Percentiles rank a stretch among this genome's conserved stretches.
These are phyloP conservation scores for Akabosia matsudoensis DNA, from an alignment of 1,140 invertebrate species.

Conservation along the genomic window DNA sequence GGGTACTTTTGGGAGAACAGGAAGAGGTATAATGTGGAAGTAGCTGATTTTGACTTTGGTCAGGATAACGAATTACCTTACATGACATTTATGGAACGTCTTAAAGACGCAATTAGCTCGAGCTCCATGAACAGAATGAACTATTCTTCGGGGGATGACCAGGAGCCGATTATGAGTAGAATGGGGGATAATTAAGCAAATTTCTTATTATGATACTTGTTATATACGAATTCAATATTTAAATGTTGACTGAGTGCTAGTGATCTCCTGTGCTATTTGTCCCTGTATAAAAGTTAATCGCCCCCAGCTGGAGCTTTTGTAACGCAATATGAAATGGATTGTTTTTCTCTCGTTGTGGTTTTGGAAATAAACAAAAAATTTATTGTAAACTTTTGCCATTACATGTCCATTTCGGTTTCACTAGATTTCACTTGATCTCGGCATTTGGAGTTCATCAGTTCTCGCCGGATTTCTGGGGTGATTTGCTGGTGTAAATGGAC, in stretches of 20 bases:
- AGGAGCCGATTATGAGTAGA: neutral
- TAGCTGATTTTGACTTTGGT: slow-evolving; percentile 83
- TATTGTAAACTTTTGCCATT: too few species aligned
- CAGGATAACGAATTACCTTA: slow-evolving; percentile 74
- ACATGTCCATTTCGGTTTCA: too few species aligned
- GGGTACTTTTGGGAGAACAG: slow-evolving; percentile 61
- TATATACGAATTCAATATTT: neutral
- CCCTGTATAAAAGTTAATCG: too few species aligned
- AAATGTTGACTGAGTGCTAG: too few species aligned
- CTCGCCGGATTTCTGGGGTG: slow-evolving; percentile 78
- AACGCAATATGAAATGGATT: too few species aligned
- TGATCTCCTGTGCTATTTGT: too few species aligned
- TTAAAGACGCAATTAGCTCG: slow-evolving; percentile 70
- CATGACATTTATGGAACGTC: slow-evolving; percentile 74
- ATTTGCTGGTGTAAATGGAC: slow-evolving; percentile 77
- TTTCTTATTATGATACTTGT: too few species aligned
- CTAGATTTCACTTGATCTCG: slow-evolving; percentile 59
- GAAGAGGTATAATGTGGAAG: slow-evolving; percentile 68
- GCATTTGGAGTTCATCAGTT: slow-evolving; percentile 76
- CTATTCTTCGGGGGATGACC: neutral
- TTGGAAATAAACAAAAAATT: too few species aligned
- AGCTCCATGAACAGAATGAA: slow-evolving; percentile 16
- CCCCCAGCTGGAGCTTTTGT: too few species aligned
- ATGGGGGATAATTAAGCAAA: too few species aligned
- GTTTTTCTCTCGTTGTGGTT: too few species aligned